Percentiles rank a stretch among this genome's conserved stretches.
Conservation (phyloP, 2,797 vertebrate genomes). For the Borostomias antarcticus region DNA sequence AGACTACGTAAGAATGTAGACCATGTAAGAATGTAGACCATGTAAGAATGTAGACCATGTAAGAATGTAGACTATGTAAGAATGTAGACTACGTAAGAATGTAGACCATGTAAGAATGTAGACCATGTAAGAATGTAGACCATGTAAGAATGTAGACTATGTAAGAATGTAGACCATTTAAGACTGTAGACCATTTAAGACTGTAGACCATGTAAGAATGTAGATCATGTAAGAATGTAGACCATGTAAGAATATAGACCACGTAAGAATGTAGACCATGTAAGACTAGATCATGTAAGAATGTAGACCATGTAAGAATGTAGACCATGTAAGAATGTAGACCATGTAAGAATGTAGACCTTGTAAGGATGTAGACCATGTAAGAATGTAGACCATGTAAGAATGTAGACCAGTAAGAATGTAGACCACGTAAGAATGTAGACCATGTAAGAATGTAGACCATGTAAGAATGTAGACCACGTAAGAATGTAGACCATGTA, state of each 20-base stretch:
- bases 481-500: slow-evolving; percentile 81
- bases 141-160: slow-evolving; percentile 77
- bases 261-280: slow-evolving; percentile 78
- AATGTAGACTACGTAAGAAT: no score
- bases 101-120: slow-evolving; percentile 81
- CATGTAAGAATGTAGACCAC: slow-evolving; percentile 77
- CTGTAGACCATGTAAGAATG: slow-evolving; percentile 80
- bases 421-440: no score
- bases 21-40: slow-evolving; percentile 80
- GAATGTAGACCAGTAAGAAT: no score
- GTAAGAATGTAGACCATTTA: slow-evolving; percentile 80
- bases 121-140: slow-evolving; percentile 80
- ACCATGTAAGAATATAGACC: slow-evolving; percentile 82
- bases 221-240: no score
- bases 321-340: no score
- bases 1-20: no score
- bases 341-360: slow-evolving; percentile 79
- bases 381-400: slow-evolving; percentile 83
- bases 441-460: slow-evolving; percentile 83
- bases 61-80: slow-evolving; percentile 83
- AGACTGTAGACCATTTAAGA: no score
- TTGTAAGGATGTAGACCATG: slow-evolving; percentile 79
- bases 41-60: slow-evolving; percentile 78
- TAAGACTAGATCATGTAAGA: no score
- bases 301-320: slow-evolving; percentile 79